These are phyloP conservation scores for Saimiri boliviensis DNA, from an alignment of 2,113 vertebrate genomes.

Conservation along the genomic window DNA sequence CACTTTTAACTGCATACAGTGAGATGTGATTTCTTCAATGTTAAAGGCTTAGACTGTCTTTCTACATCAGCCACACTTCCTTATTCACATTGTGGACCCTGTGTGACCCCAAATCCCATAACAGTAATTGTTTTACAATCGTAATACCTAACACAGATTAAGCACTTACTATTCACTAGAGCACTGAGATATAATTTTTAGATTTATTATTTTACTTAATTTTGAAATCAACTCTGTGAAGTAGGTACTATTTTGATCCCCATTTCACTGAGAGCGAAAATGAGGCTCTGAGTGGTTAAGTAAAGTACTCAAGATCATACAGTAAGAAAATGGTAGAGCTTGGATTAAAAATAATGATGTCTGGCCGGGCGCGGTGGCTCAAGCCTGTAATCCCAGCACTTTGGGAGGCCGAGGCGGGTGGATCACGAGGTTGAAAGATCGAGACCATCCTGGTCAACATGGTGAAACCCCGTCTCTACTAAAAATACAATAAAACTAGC, in stretches of 20 bases:
- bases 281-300: background rate
- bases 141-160: background rate
- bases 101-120: background rate
- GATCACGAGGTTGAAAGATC: too few species aligned
- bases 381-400: too few species aligned
- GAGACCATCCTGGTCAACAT: too few species aligned
- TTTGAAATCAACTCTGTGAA: background rate
- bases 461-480: too few species aligned
- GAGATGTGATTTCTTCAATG: background rate
- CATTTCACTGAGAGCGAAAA: constrained; percentile 1
- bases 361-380: too few species aligned
- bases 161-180: background rate
- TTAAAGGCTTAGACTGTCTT: background rate
- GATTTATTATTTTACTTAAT: constrained; percentile 38
- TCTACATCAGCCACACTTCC: background rate
- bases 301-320: background rate
- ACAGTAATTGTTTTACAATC: background rate
- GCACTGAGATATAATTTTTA: background rate
- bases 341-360: background rate
- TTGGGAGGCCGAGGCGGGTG: too few species aligned
- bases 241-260: background rate
- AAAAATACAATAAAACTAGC: too few species aligned
- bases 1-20: background rate
- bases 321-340: background rate
- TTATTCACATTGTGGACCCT: background rate